Evolutionary conservation across 2,113 vertebrate species (phyloP), one percentile per base, ranked within the genome.

Genomic region (Mungos mungo): DNA sequence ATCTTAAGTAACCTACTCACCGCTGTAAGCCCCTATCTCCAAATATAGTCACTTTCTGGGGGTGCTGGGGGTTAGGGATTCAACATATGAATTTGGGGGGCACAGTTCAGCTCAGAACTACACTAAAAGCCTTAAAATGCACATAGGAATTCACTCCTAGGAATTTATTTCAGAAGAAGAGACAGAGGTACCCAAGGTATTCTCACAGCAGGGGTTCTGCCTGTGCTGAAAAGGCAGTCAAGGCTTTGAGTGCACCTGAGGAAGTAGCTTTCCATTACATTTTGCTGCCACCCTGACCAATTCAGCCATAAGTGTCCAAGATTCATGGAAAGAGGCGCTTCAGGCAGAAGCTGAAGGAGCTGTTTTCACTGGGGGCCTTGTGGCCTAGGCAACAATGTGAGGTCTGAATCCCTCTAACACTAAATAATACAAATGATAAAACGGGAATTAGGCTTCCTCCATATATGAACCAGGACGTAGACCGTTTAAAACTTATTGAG

Each of bases 371-470:
- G 18, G 18, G 7, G 4, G 7, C 0, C 63, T 68, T 60, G 2
- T 21, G 29, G 38, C 31, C 25, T 74, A 72, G 74, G 63, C 3
- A 83, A 57, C 16, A 12, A 47, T 25, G 14, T 63, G n/a, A 82
- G 52, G 10, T 74, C 54, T 91, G 33, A 80, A 54, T 92, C 8
- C 60, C 57, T 89, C 68, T 86, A 60, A 50, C 33, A 69, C 69
- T 84, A 95, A 96, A 88, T 41, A 50, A 81, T 50, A 60, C 50
- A 92, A 91, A 82, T 54, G 25, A 19, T 76, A 91, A 72, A 23
- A 60, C 10, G 76, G 27, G 16, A 63, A 10, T 63, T 80, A 25
- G 25, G 9, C 41, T 63, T 86, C 21, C 23, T 11, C 45, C 35
- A 45, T 65, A 41, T 18, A 63, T 38, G 35, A 89, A 57, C 23